Conservation (phyloP, 2,113 vertebrate genomes). For the Gymnorhina tibicen region DNA sequence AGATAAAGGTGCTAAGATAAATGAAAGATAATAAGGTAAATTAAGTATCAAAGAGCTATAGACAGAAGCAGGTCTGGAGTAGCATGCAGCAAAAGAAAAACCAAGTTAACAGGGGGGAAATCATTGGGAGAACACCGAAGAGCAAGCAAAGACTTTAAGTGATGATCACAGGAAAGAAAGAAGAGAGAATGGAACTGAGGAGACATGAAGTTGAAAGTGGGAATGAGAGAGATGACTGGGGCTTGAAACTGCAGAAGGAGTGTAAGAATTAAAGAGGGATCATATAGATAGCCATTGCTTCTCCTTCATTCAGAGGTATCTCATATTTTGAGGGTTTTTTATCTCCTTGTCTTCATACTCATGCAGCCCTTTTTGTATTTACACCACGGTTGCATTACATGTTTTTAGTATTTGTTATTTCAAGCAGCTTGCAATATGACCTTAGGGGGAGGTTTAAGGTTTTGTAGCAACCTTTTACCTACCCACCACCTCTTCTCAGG, state of each 20-base stretch:
- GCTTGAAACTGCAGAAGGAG: not conserved
- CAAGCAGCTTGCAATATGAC: not conserved
- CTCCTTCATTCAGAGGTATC: not conserved
- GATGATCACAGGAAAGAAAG: not conserved
- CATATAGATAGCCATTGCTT: not conserved
- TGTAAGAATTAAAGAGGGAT: not conserved
- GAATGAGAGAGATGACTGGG: not conserved
- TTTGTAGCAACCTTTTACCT: constrained; percentile 45
- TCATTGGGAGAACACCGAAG: not conserved
- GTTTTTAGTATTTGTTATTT: not conserved
- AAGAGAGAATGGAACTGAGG: not conserved
- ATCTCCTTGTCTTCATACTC: not conserved
- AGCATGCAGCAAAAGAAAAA: not conserved
- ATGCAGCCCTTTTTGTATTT: not conserved
- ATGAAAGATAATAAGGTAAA: not conserved
- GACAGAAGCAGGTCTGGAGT: not conserved
- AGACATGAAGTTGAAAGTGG: not conserved
- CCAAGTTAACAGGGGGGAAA: not conserved
- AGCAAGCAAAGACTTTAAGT: not conserved
- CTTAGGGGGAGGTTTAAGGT: not conserved
- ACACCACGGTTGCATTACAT: not conserved
- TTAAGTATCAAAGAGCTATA: not conserved
- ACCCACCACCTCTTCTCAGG: not conserved
- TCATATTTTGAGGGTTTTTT: not conserved
- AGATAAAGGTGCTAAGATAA: not conserved